Conservation (phyloP, 2,113 vertebrate genomes). For the Anolis carolinensis region DNA sequence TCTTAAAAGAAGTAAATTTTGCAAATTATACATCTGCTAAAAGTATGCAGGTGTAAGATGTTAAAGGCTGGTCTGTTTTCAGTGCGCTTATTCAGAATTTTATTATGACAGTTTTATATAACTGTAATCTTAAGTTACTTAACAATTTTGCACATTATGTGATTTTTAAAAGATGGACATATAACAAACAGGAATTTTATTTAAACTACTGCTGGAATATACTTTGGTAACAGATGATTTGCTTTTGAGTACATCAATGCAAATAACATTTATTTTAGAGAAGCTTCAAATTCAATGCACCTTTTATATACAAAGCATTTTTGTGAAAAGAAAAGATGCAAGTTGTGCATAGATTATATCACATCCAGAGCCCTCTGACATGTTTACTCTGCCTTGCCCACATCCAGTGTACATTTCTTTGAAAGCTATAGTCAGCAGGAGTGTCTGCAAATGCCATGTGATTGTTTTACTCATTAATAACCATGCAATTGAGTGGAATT, state of each 20-base stretch:
- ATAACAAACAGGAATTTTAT: conserved; percentile 50
- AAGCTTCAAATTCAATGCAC: neutral
- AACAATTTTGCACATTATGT: conserved; percentile 60
- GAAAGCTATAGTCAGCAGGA: neutral
- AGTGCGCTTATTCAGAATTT: conserved; percentile 68
- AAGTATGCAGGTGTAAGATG: conserved; percentile 43
- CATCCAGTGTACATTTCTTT: neutral
- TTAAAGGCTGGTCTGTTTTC: conserved; percentile 73
- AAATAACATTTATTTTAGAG: conserved; percentile 30
- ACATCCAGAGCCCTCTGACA: neutral
- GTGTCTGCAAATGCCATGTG: neutral
- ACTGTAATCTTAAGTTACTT: conserved; percentile 66
- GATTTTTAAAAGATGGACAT: conserved; percentile 42
- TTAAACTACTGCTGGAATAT: conserved; percentile 51
- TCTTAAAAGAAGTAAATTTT: conserved; percentile 1
- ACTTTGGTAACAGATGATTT: conserved; percentile 54
- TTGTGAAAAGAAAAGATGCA: neutral
- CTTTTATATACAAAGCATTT: conserved; percentile 1
- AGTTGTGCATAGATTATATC: neutral
- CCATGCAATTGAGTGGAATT: neutral
- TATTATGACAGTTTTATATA: conserved; percentile 61
- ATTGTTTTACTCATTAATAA: neutral
- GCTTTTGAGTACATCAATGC: conserved; percentile 37
- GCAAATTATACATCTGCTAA: neutral
- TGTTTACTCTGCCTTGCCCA: conserved; percentile 15